Percentiles rank a stretch among this genome's conserved stretches.
Conservation (phyloP, 2,888 invertebrate genomes). For the Priocnemis perturbator region DNA sequence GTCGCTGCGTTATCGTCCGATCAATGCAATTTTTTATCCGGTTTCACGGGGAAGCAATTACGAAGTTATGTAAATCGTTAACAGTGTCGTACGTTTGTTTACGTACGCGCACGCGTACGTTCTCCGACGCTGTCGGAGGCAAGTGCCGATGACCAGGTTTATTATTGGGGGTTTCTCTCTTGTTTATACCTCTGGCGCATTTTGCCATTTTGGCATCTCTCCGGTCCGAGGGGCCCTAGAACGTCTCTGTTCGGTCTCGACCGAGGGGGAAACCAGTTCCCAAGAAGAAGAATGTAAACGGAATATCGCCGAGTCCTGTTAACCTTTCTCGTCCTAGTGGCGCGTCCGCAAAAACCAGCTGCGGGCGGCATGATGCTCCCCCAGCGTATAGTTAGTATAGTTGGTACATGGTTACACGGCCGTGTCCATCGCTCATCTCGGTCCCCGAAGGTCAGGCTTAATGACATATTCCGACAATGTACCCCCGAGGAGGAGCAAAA, state of each 20-base stretch:
- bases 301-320: conserved; percentile 69
- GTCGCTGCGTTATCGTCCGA: no score
- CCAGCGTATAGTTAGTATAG: not conserved
- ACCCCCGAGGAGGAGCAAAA: not conserved
- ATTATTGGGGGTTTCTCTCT: not conserved
- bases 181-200: not conserved
- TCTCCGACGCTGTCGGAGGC: no score
- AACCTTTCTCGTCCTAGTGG: conserved; percentile 64
- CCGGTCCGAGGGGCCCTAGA: not conserved
- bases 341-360: conserved; percentile 50
- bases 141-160: no score
- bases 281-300: conserved; percentile 66
- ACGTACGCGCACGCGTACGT: no score
- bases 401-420: conserved; percentile 4
- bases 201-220: conserved; percentile 20
- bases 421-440: not conserved
- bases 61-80: no score
- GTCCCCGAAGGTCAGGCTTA: conserved; percentile 3
- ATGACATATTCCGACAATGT: no score
- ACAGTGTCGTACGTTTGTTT: no score
- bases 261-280: conserved; percentile 66
- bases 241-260: conserved; percentile 22
- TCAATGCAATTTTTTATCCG: no score
- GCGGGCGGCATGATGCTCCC: conserved; percentile 1
- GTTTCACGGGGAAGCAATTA: no score